Percentiles rank a stretch among this genome's conserved stretches.
phyloP scores from a whole-genome alignment of 2,113 vertebrate genomes.

The Melanostigma gelatinosum region DNA sequence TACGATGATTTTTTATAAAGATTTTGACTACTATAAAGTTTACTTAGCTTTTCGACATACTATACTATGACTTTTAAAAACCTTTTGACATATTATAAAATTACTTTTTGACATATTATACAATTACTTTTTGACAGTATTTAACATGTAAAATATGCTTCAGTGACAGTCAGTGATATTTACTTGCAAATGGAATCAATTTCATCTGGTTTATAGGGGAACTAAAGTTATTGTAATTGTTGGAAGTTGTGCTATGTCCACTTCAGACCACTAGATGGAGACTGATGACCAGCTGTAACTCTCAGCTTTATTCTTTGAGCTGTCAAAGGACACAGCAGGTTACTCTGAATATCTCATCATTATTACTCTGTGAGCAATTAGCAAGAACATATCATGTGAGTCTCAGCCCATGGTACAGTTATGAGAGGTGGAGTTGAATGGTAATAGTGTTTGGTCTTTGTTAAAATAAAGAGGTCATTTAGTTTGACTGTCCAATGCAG shows the following conservation, averaged over 20 bases:
- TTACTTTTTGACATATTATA: background rate
- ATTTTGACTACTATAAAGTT: no score
- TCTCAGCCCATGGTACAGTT: background rate
- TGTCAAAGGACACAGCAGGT: background rate
- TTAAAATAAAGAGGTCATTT: background rate
- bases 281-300: conserved; percentile 11
- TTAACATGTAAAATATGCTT: background rate
- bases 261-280: conserved; percentile 45
- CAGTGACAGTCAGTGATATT: background rate
- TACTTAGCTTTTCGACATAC: background rate
- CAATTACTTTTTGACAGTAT: no score
- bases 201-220: background rate
- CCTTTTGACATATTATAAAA: background rate
- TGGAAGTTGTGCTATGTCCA: background rate
- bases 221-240: no score
- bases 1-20: no score
- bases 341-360: background rate
- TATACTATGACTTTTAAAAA: background rate
- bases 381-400: background rate
- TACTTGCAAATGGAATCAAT: background rate
- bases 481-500: background rate
- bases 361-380: background rate
- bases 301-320: background rate
- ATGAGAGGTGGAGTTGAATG: background rate
- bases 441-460: background rate